phyloP scores from a whole-genome alignment of 2,797 vertebrate genomes.

The Pipistrellus pygmaeus region DNA sequence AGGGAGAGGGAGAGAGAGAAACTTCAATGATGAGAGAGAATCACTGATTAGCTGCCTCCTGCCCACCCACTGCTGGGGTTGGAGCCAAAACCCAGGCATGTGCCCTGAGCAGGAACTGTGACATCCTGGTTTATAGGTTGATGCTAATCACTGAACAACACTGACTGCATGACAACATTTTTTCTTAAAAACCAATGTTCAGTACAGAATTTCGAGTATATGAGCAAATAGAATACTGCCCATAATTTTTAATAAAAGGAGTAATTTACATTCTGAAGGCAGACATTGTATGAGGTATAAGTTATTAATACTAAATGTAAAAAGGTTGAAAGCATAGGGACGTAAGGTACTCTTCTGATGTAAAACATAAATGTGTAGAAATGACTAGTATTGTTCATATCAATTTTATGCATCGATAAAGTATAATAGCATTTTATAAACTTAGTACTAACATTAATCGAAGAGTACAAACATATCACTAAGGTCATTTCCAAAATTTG shows the following conservation, averaged over 20 bases:
- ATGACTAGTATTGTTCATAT: background rate
- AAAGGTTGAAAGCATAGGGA: background rate
- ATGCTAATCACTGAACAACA: no score
- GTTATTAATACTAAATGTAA: background rate
- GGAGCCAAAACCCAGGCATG: no score
- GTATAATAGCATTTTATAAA: background rate
- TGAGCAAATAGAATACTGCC: background rate
- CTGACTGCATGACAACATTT: background rate
- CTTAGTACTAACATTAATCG: background rate
- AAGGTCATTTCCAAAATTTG: conserved; percentile 16
- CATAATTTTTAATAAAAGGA: conserved; percentile 6
- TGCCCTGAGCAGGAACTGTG: no score
- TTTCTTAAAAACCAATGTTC: background rate
- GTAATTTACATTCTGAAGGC: background rate
- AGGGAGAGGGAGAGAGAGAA: no score
- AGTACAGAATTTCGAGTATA: background rate
- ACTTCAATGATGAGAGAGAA: no score
- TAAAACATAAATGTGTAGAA: background rate
- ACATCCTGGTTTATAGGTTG: no score
- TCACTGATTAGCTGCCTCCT: no score
- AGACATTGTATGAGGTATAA: background rate
- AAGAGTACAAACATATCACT: background rate
- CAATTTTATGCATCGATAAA: background rate
- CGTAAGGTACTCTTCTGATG: background rate
- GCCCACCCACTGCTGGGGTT: no score